Evolutionary conservation across 1,140 invertebrate species (phyloP).

Genomic region (Kradibia gibbosae): DNA sequence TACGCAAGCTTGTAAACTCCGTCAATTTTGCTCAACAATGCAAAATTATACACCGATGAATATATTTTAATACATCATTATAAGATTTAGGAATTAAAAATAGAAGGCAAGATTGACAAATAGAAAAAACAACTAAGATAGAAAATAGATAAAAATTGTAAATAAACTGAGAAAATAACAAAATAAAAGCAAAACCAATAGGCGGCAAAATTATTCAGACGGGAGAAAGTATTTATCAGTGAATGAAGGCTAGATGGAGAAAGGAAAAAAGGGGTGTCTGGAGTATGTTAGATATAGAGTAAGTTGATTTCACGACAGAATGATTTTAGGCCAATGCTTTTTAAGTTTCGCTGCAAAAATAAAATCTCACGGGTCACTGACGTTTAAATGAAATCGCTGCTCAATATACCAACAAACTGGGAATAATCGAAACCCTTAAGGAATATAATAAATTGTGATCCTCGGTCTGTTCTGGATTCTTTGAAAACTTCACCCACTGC

Average conservation of each 20-base stretch:
- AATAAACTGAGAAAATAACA: no score
- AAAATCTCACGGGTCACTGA: constrained; percentile 56
- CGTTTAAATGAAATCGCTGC: constrained; percentile 45
- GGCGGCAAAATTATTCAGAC: not conserved
- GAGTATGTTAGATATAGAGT: constrained; percentile 51
- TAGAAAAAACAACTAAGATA: no score
- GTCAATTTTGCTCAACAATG: not conserved
- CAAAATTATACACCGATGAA: constrained; percentile 14
- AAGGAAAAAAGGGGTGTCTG: not conserved
- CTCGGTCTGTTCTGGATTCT: not conserved
- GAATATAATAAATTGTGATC: constrained; percentile 47
- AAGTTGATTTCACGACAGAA: constrained; percentile 59
- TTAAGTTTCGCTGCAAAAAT: constrained; percentile 50
- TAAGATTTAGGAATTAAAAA: constrained; percentile 28
- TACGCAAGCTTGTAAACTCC: not conserved
- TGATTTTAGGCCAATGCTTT: constrained; percentile 55
- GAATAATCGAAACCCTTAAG: constrained; percentile 44
- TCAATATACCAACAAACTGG: constrained; percentile 46
- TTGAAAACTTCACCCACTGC: not conserved
- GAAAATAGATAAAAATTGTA: not conserved
- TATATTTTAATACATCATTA: constrained; percentile 31
- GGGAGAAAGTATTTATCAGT: not conserved
- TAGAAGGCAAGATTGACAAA: not conserved
- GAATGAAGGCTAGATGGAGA: not conserved
- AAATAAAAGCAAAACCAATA: constrained; percentile 1